Conservation (phyloP, 2,888 invertebrate species). For the Carcina quercana region DNA sequence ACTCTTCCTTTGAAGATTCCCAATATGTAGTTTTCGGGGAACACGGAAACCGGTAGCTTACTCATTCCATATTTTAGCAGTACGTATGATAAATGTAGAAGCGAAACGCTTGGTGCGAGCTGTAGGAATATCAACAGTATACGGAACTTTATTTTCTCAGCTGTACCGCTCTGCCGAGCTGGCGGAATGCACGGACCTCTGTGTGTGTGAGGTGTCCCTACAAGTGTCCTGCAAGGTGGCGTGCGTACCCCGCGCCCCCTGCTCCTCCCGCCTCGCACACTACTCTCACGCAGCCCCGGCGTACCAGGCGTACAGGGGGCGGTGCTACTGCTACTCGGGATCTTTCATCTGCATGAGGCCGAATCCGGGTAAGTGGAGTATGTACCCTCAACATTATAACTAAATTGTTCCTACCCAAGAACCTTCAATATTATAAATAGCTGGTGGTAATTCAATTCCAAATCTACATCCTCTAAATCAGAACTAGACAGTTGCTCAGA, state of each 20-base stretch:
- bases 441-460: too few relatives aligned
- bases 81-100: too few relatives aligned
- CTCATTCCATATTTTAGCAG: too few relatives aligned
- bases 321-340: slow-evolving; percentile 93
- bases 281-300: slow-evolving; percentile 94
- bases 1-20: too few relatives aligned
- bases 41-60: too few relatives aligned
- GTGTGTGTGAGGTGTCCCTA: slow-evolving; percentile 85
- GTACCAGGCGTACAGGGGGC: slow-evolving; percentile 91
- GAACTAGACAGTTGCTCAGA: too few relatives aligned
- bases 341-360: slow-evolving; percentile 95
- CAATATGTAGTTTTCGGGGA: too few relatives aligned
- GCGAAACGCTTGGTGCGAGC: too few relatives aligned
- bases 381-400: too few relatives aligned
- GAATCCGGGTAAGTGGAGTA: slow-evolving; percentile 50
- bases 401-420: too few relatives aligned
- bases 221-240: slow-evolving; percentile 90
- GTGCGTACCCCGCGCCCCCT: slow-evolving; percentile 90
- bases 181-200: slow-evolving; percentile 90
- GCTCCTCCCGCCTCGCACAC: slow-evolving; percentile 90
- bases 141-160: slow-evolving; percentile 70
- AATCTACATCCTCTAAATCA: too few relatives aligned
- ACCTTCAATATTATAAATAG: neutral
- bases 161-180: slow-evolving; percentile 89
- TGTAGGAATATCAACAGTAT: too few relatives aligned